Evolutionary conservation across 1,140 invertebrate genomes (phyloP), one percentile per base, ranked within the genome.

Genomic region (Acromyrmex heyeri): DNA sequence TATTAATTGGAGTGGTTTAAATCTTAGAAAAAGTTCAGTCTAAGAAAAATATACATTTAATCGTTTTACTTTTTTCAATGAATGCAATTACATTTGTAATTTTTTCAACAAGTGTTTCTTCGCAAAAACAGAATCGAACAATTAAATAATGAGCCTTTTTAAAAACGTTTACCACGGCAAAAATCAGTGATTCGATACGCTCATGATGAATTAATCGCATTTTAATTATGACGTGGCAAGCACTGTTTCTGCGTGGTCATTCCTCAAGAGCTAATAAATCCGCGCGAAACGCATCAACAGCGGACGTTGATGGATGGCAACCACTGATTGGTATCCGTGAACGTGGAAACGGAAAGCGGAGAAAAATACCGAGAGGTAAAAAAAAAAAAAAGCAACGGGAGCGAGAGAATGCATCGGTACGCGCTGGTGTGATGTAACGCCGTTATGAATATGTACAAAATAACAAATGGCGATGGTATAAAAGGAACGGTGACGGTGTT

Each of bases 391-490:
- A 21, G 61, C 67, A 82, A 87, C 73, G 79, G 24, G 76, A 53
- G 38, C 75, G 62, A 90, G 65, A 89, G 87, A 88, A 91, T 88
- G 87, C 89, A 89, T 86, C 85, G 92, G 92, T 92, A 92, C 88
- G 89, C 87, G 55, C n/a, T 4, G 88, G 87, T 93, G 87, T 93
- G 92, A 92, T 92, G 92, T 90, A 94, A 93, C 93, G 75, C 59
- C 88, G 91, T 92, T 93, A 93, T 93, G 92, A 93, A 93, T 94
- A 94, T 93, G 93, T 91, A 93, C 83, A 91, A 93, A 93, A 93
- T 92, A 92, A 93, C 92, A 92, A 91, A 91, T 87, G 90, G 77
- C 86, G 79, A 86, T 77, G 86, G 61, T 16, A 90, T 82, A 91
- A 91, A 70, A 88, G 76, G 86, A 89, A 89, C 86, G 82, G 85